phyloP scores from a whole-genome alignment of 2,797 vertebrate species.

The Urosaurus nigricauda region DNA sequence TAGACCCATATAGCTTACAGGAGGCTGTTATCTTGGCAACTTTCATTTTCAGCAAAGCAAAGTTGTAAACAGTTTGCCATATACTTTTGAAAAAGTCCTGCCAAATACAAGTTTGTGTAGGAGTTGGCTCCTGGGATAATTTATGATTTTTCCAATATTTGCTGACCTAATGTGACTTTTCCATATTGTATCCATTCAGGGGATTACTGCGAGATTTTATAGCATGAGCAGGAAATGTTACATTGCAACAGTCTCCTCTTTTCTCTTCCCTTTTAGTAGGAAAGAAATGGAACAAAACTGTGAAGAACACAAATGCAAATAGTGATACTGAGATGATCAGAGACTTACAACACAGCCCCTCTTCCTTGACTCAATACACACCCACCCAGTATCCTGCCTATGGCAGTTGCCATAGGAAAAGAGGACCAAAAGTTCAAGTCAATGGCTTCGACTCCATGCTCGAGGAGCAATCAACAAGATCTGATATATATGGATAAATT shows the following conservation, averaged over 20 bases:
- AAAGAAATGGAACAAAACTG: slow-evolving; percentile 18
- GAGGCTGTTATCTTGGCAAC: not conserved
- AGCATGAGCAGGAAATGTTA: slow-evolving; percentile 22
- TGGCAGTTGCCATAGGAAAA: slow-evolving; percentile 11
- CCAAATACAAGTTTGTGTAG: slow-evolving; percentile 25
- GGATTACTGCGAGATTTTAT: slow-evolving; percentile 30
- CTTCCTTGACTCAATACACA: not conserved
- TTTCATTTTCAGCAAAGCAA: not conserved
- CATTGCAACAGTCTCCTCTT: not conserved
- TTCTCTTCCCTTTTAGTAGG: slow-evolving; percentile 18
- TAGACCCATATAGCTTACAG: not conserved
- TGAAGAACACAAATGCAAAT: not conserved
- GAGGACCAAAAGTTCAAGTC: not conserved
- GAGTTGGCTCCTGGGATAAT: slow-evolving; percentile 9
- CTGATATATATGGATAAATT: slow-evolving; percentile 4
- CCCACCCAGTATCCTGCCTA: slow-evolving; percentile 6
- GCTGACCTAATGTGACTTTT: slow-evolving; percentile 36
- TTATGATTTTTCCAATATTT: slow-evolving; percentile 35
- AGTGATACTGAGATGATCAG: slow-evolving; percentile 2
- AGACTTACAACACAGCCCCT: not conserved
- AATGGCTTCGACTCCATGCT: not conserved
- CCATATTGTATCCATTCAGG: slow-evolving; percentile 34
- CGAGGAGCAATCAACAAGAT: not conserved
- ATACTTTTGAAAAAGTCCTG: slow-evolving; percentile 21
- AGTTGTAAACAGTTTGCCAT: slow-evolving; percentile 29